phyloP scores from a whole-genome alignment of 2,888 invertebrate genomes.

The Epirrita christyi region DNA sequence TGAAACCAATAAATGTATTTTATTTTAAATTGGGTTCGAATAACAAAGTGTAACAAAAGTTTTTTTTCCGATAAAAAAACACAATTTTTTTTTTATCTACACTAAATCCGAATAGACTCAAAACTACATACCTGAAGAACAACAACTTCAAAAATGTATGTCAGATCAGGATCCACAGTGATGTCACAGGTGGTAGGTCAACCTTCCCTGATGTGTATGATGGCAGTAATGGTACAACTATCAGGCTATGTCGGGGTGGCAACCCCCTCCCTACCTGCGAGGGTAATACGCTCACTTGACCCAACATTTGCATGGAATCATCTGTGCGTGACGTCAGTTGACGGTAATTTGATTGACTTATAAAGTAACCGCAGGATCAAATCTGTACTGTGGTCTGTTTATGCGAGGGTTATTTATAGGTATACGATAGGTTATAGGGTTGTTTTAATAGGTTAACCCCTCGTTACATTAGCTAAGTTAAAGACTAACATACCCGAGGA shows the following conservation, averaged over 20 bases:
- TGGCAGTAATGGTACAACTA: conserved; percentile 72
- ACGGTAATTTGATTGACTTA: conserved; percentile 29
- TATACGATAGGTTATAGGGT: no score
- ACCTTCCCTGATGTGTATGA: conserved; percentile 62
- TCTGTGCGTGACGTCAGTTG: conserved; percentile 64
- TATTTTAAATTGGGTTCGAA: no score
- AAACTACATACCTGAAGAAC: conserved; percentile 26
- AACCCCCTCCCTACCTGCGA: conserved; percentile 72
- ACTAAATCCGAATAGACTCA: no score
- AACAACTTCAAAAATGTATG: conserved; percentile 48
- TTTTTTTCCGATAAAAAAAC: no score
- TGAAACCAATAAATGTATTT: no score
- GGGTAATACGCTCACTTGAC: conserved; percentile 76
- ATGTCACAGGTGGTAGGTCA: conserved; percentile 65
- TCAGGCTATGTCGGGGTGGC: conserved; percentile 47
- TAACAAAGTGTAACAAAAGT: no score
- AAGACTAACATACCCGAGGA: no score
- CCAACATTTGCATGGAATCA: conserved; percentile 67
- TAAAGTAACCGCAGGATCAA: conserved; percentile 21
- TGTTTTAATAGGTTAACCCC: no score
- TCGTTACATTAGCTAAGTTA: no score
- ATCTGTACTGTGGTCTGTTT: no score
- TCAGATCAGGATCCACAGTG: conserved; percentile 51
- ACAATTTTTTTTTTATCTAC: no score
- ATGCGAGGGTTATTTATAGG: no score